Conservation (phyloP, 92 coral and sea anemone species). For the Hydrozoanthus gracilis region DNA sequence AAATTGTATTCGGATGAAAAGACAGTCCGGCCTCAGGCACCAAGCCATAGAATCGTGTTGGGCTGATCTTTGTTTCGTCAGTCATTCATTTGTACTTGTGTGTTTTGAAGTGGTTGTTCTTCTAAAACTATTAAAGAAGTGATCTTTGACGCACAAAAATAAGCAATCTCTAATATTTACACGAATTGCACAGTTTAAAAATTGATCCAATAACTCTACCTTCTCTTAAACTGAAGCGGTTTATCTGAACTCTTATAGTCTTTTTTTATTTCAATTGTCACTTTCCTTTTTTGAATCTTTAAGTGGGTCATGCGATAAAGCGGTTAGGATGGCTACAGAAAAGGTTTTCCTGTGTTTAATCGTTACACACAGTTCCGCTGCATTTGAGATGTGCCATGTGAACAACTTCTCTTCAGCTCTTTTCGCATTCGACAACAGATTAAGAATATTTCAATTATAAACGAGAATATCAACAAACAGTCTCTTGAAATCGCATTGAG, state of each 20-base stretch:
- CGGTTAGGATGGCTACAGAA: constrained; percentile 28
- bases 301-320: constrained; percentile 30
- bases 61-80: too few species aligned
- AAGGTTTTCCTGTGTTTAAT: constrained; percentile 22
- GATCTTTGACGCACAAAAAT: too few species aligned
- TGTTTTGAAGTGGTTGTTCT: too few species aligned
- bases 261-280: neutral
- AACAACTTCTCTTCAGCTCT: neutral
- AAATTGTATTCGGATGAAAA: too few species aligned
- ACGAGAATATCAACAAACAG: constrained; percentile 8
- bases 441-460: neutral
- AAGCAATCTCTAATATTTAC: too few species aligned
- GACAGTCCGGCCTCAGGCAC: too few species aligned
- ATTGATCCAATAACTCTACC: too few species aligned
- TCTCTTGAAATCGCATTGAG: neutral
- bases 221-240: neutral
- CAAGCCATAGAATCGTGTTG: too few species aligned
- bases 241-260: neutral
- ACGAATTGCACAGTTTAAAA: too few species aligned
- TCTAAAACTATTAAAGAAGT: too few species aligned
- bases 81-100: too few species aligned
- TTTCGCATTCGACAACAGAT: constrained; percentile 16
- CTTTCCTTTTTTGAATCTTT: neutral
- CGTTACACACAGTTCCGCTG: neutral
- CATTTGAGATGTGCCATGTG: neutral